Conservation (phyloP, 2,888 invertebrate genomes). For the Catocala nupta region DNA sequence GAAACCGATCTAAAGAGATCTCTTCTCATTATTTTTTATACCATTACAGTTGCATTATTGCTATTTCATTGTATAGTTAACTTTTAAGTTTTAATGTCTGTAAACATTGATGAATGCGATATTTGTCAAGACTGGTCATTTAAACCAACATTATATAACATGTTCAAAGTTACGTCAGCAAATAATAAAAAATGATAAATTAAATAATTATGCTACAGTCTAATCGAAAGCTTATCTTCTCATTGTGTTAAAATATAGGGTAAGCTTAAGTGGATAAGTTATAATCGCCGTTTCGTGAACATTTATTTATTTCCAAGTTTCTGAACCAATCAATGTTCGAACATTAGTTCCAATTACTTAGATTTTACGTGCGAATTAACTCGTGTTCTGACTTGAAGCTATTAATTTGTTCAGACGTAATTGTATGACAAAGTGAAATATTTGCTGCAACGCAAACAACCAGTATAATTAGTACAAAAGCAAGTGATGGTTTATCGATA, state of each 20-base stretch:
- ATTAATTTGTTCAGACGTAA: conserved; percentile 28
- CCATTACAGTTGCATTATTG: too few relatives aligned
- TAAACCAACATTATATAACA: too few relatives aligned
- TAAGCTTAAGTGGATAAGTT: conserved; percentile 6
- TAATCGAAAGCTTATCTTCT: too few relatives aligned
- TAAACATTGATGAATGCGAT: too few relatives aligned
- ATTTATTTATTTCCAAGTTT: conserved; percentile 27
- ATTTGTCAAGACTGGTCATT: background rate
- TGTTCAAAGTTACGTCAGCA: background rate
- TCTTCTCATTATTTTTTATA: too few relatives aligned
- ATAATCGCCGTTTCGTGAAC: conserved; percentile 18
- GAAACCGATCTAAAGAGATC: too few relatives aligned
- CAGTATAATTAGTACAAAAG: conserved; percentile 9
- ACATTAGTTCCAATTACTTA: conserved; percentile 30
- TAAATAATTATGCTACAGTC: background rate
- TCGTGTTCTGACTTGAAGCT: conserved; percentile 20
- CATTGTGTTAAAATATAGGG: background rate
- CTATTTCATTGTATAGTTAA: too few relatives aligned
- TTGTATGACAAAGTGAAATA: conserved; percentile 14
- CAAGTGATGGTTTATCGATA: conserved; percentile 5
- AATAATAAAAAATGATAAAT: background rate
- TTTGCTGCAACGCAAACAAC: conserved; percentile 6
- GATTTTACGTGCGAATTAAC: conserved; percentile 28
- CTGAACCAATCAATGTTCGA: conserved; percentile 31
- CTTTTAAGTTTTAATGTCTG: too few relatives aligned